A percentile compares a stretch with the other conserved stretches of the same genome.
phyloP scores from a whole-genome alignment of 2,888 invertebrate species.

The Drosophila percnosoma region DNA sequence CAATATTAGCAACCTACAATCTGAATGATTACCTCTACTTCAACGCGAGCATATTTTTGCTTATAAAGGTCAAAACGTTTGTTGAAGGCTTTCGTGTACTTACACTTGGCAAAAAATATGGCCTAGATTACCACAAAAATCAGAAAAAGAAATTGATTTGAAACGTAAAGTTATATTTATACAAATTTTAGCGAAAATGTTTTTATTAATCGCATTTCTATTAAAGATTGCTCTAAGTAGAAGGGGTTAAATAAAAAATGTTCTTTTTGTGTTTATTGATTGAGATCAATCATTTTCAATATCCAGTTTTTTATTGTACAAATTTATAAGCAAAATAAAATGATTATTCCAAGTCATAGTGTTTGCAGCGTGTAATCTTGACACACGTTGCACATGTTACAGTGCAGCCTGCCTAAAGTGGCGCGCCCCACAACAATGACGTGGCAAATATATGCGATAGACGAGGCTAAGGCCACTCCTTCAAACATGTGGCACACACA shows the following conservation, averaged over 20 bases:
- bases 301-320: background rate
- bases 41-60: background rate
- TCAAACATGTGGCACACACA: background rate
- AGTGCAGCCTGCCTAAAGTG: constrained; percentile 43
- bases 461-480: constrained; percentile 43
- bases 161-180: background rate
- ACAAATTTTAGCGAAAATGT: too few relatives aligned
- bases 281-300: background rate
- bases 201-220: background rate
- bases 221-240: background rate
- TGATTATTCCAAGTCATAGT: background rate
- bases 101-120: background rate
- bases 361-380: background rate
- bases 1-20: constrained; percentile 19
- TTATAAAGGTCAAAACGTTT: constrained; percentile 36
- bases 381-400: constrained; percentile 15
- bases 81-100: background rate
- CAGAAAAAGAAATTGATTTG: background rate
- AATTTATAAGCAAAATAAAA: background rate
- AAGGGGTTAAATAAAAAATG: background rate
- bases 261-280: background rate
- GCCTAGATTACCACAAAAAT: background rate
- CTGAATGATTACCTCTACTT: background rate
- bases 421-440: constrained; percentile 46
- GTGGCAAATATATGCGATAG: constrained; percentile 28